Conservation (phyloP, 2,113 vertebrate species). For the Phainopepla nitens region DNA sequence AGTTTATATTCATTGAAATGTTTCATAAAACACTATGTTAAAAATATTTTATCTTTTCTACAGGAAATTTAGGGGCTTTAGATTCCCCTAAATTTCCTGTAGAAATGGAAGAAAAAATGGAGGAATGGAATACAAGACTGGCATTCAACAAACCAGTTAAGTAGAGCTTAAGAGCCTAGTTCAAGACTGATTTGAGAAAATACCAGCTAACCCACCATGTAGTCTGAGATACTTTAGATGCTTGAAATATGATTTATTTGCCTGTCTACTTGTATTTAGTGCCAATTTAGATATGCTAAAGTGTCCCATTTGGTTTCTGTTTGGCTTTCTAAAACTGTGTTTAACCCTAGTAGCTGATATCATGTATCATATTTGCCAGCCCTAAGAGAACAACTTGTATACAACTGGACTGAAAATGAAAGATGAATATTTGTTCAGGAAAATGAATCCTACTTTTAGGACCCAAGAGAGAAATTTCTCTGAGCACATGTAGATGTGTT, state of each 20-base stretch:
- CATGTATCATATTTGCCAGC: background rate
- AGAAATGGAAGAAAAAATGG: too few relatives aligned
- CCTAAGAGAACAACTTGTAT: background rate
- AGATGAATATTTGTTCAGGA: background rate
- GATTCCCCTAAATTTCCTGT: background rate
- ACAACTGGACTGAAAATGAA: background rate
- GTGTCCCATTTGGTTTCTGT: background rate
- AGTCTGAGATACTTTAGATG: background rate
- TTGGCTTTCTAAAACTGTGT: background rate
- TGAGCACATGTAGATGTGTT: background rate
- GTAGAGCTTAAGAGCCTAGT: background rate
- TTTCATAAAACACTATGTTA: background rate
- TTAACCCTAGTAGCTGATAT: background rate
- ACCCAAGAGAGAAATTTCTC: background rate
- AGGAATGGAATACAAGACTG: background rate
- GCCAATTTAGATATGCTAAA: background rate
- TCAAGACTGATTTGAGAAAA: background rate
- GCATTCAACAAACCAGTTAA: background rate
- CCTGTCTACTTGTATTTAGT: background rate
- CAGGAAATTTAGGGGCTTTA: background rate
- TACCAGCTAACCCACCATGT: background rate
- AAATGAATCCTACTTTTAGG: background rate
- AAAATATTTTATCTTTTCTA: background rate
- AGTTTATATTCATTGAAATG: background rate
- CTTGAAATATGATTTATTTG: background rate